phyloP scores from a whole-genome alignment of 2,113 vertebrate genomes.

The Collichthys lucidus region DNA sequence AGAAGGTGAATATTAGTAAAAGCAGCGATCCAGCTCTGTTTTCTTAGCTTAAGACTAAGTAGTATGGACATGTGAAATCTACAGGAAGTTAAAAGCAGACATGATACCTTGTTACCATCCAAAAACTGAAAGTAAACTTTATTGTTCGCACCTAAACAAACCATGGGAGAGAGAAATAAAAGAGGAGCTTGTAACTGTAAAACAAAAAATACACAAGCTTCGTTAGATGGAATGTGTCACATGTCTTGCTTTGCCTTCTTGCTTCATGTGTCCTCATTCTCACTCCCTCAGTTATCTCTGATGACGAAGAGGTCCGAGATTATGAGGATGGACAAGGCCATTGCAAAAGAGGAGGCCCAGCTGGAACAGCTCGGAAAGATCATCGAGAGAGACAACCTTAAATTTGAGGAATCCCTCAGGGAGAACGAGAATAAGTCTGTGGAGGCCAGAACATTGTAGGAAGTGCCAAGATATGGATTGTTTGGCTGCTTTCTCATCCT shows the following conservation, averaged over 20 bases:
- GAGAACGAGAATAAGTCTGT: constrained; percentile 87
- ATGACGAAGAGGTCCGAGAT: constrained; percentile 87
- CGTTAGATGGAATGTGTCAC: too few relatives aligned
- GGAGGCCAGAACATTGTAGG: constrained; percentile 88
- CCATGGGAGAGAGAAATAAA: background rate
- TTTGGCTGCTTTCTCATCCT: too few relatives aligned
- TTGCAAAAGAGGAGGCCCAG: constrained; percentile 80
- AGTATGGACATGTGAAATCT: too few relatives aligned
- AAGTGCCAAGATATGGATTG: background rate
- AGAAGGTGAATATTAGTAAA: too few relatives aligned
- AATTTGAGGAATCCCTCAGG: constrained; percentile 89
- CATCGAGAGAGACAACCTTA: constrained; percentile 84
- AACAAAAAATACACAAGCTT: too few relatives aligned
- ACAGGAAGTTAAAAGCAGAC: too few relatives aligned
- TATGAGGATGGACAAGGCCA: constrained; percentile 83
- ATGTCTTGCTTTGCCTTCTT: background rate
- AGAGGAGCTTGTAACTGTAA: background rate
- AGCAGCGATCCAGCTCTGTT: too few relatives aligned
- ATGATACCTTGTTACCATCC: too few relatives aligned
- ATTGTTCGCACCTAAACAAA: background rate
- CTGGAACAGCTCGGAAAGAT: constrained; percentile 83
- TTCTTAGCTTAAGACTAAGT: too few relatives aligned
- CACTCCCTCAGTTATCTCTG: constrained; percentile 84
- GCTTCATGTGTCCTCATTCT: background rate
- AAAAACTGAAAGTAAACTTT: too few relatives aligned